A percentile compares a stretch with the other conserved stretches of the same genome.
These are phyloP conservation scores for Drosophila nr. fundita DNA, from an alignment of 2,888 invertebrate species.

Conservation along the genomic window DNA sequence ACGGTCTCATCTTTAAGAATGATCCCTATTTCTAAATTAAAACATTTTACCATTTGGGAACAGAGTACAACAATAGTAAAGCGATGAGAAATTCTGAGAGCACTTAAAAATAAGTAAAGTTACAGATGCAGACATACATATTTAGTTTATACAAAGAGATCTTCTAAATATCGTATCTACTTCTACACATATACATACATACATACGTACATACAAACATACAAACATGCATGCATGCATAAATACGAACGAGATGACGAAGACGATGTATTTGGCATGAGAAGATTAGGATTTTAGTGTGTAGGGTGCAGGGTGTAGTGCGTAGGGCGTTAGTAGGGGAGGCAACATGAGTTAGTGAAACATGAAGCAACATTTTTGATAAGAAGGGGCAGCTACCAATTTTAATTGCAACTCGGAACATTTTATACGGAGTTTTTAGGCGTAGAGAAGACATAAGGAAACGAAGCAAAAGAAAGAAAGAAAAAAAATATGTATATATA, in stretches of 20 bases:
- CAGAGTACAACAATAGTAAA: slow-evolving; percentile 14
- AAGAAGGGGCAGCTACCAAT: slow-evolving; percentile 30
- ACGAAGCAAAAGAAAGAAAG: not conserved
- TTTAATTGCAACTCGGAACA: slow-evolving; percentile 20
- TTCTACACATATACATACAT: slow-evolving; percentile 18
- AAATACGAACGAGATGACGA: slow-evolving; percentile 5
- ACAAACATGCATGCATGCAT: slow-evolving; percentile 10
- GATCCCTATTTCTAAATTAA: not conserved
- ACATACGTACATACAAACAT: slow-evolving; percentile 1
- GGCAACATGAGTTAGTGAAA: slow-evolving; percentile 5
- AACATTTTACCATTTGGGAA: slow-evolving; percentile 8
- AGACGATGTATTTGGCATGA: slow-evolving; percentile 57
- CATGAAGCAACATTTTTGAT: slow-evolving; percentile 41
- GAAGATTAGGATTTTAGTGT: slow-evolving; percentile 55
- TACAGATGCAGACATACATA: slow-evolving; percentile 17
- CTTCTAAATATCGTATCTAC: slow-evolving; percentile 28
- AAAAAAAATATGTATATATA: not conserved
- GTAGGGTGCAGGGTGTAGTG: slow-evolving; percentile 29
- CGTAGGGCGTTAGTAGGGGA: slow-evolving; percentile 7
- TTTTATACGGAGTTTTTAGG: slow-evolving; percentile 32
- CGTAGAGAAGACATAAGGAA: slow-evolving; percentile 9
- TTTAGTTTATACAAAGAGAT: slow-evolving; percentile 20
- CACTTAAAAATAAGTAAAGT: slow-evolving; percentile 18
- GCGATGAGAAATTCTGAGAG: slow-evolving; percentile 3
- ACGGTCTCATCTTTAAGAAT: slow-evolving; percentile 1